Evolutionary conservation across 1,140 invertebrate species (phyloP).

Genomic region (Dendrolimus kikuchii): DNA sequence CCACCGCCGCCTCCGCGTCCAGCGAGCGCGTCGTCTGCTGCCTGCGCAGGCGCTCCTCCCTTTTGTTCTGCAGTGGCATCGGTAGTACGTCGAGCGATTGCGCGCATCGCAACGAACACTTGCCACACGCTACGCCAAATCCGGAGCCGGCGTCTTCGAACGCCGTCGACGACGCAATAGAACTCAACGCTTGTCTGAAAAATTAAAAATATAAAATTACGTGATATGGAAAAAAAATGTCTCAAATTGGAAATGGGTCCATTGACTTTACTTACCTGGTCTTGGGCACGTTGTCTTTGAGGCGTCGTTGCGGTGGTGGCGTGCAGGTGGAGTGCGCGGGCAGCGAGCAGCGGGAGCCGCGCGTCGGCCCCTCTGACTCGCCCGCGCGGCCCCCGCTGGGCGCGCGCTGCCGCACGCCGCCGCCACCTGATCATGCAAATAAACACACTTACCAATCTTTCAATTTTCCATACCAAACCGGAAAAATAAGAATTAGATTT

Average conservation of each 20-base stretch:
- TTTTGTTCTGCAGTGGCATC: conserved; percentile 4
- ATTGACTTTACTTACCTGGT: conserved; percentile 7
- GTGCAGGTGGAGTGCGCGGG: conserved; percentile 19
- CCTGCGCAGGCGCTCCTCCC: conserved; percentile 32
- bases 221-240: not conserved
- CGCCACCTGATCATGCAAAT: conserved; percentile 9
- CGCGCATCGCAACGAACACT: conserved; percentile 32
- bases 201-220: not conserved
- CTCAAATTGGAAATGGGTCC: not conserved
- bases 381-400: conserved; percentile 37
- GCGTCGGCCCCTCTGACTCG: conserved; percentile 8
- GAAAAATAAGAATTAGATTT: not conserved
- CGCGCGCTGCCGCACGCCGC: conserved; percentile 40
- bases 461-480: not conserved
- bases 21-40: conserved; percentile 56
- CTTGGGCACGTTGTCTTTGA: conserved; percentile 11
- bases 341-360: conserved; percentile 34
- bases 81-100: conserved; percentile 57
- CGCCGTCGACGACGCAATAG: conserved; percentile 63
- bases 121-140: conserved; percentile 5
- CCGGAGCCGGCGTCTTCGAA: conserved; percentile 25
- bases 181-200: conserved; percentile 56
- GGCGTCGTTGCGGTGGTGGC: conserved; percentile 10
- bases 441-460: conserved; percentile 4
- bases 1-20: conserved; percentile 46